Percentiles rank a stretch among this genome's conserved stretches.
These are phyloP conservation scores for Xiphophorus couchianus DNA, from an alignment of 2,113 vertebrate species.

Conservation along the genomic window DNA sequence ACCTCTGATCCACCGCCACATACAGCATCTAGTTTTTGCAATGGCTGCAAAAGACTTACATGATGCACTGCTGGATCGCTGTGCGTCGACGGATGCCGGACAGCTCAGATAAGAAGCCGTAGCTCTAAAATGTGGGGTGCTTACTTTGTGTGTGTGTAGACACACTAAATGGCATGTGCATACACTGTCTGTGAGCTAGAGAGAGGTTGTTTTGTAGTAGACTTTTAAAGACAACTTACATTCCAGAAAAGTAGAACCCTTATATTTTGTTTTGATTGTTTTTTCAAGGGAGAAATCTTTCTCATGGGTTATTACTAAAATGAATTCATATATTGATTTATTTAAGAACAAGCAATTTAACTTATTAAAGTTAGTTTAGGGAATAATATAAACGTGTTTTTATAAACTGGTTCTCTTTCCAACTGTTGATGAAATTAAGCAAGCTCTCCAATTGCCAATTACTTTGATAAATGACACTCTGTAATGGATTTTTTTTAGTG, in stretches of 20 bases:
- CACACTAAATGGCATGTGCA: slow-evolving; percentile 70
- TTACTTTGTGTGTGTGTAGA: slow-evolving; percentile 58
- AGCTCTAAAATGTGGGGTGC: slow-evolving; percentile 64
- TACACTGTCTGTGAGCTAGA: slow-evolving; percentile 70
- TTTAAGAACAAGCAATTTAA: slow-evolving; percentile 87
- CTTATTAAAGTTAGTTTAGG: slow-evolving; percentile 85
- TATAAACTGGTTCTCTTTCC: slow-evolving; percentile 72
- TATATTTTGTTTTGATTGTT: slow-evolving; percentile 75
- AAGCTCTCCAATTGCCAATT: slow-evolving; percentile 62
- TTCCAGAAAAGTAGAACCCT: slow-evolving; percentile 76
- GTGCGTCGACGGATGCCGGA: slow-evolving; percentile 38
- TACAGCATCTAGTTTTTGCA: slow-evolving; percentile 42
- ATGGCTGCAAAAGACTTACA: slow-evolving; percentile 30
- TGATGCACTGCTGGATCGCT: slow-evolving; percentile 37
- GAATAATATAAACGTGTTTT: slow-evolving; percentile 84
- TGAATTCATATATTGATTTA: slow-evolving; percentile 86
- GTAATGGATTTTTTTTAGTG: slow-evolving; percentile 24
- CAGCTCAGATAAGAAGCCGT: slow-evolving; percentile 35
- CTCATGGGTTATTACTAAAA: slow-evolving; percentile 75
- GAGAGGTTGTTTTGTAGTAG: slow-evolving; percentile 68
- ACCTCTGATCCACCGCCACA: slow-evolving; percentile 43
- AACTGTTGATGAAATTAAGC: slow-evolving; percentile 67
- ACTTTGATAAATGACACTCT: slow-evolving; percentile 59
- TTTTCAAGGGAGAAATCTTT: slow-evolving; percentile 72
- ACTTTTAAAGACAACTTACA: slow-evolving; percentile 76